Conservation (phyloP, 1,140 invertebrate genomes). For the Drosophila asahinai region DNA sequence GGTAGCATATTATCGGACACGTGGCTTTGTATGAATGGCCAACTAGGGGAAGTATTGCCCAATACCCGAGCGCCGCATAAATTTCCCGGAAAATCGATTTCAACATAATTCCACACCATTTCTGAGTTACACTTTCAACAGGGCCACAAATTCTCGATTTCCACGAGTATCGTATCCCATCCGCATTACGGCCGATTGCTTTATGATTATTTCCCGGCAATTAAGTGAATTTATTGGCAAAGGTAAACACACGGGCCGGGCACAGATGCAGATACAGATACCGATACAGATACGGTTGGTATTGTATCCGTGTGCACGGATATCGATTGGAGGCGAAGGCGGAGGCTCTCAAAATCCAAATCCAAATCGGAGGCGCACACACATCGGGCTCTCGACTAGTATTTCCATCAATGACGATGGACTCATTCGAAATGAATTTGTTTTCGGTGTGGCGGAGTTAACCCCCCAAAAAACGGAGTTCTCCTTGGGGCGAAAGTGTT, state of each 20-base stretch:
- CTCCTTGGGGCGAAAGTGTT: slow-evolving; percentile 55
- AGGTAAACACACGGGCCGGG: slow-evolving; percentile 67
- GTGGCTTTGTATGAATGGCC: slow-evolving; percentile 14
- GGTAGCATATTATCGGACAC: slow-evolving; percentile 2
- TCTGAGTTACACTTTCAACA: slow-evolving; percentile 63
- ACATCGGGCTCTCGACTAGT: slow-evolving; percentile 47
- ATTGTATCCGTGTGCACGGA: slow-evolving; percentile 5
- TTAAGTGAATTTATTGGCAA: slow-evolving; percentile 84
- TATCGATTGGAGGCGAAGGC: slow-evolving; percentile 67
- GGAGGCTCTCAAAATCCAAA: slow-evolving; percentile 47
- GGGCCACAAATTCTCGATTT: slow-evolving; percentile 40
- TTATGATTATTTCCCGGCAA: slow-evolving; percentile 85
- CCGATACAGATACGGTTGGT: slow-evolving; percentile 17
- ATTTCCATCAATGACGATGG: slow-evolving; percentile 69
- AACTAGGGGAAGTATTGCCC: slow-evolving; percentile 16
- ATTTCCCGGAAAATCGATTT: slow-evolving; percentile 57
- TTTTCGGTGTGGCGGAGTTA: slow-evolving; percentile 29
- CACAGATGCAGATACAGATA: slow-evolving; percentile 17
- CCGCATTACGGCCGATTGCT: slow-evolving; percentile 79
- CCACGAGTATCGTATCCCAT: slow-evolving; percentile 28
- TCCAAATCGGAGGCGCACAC: slow-evolving; percentile 39
- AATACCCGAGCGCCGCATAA: slow-evolving; percentile 25
- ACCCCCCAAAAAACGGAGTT: slow-evolving; percentile 4
- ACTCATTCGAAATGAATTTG: slow-evolving; percentile 78
- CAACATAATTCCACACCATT: slow-evolving; percentile 63